Evolutionary conservation across 2,113 vertebrate species (phyloP).

Genomic region (Lathamus discolor): DNA sequence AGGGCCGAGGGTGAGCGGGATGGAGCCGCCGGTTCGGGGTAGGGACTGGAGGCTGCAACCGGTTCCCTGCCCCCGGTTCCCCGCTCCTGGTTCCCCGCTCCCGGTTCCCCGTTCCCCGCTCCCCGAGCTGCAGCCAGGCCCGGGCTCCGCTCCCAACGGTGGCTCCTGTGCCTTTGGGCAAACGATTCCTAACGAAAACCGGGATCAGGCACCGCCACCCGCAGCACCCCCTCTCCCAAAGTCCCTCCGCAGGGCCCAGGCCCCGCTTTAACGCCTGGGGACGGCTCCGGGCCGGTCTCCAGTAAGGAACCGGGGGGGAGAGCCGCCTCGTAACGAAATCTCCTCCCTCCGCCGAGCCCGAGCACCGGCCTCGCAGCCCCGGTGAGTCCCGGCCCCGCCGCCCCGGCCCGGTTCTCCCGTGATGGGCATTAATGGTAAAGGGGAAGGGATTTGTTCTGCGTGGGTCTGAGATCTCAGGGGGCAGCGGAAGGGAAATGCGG

Average conservation of each 20-base stretch:
- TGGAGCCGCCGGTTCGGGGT: neutral
- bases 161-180: neutral
- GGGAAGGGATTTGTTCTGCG: neutral
- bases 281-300: neutral
- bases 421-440: neutral
- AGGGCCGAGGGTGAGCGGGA: neutral
- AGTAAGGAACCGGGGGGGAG: neutral
- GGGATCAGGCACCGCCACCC: neutral
- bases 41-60: neutral
- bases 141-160: neutral
- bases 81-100: neutral
- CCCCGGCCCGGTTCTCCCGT: neutral
- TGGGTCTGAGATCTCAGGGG: neutral
- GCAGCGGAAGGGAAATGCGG: neutral
- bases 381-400: neutral
- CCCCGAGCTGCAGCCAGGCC: neutral
- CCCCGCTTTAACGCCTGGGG: neutral
- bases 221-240: neutral
- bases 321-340: neutral
- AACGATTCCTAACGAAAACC: neutral
- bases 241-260: neutral
- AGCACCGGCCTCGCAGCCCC: neutral
- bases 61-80: neutral
- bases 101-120: neutral
- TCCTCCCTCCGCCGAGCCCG: neutral